Evolutionary conservation across 2,113 vertebrate genomes (phyloP).

Genomic region (Promerops cafer): DNA sequence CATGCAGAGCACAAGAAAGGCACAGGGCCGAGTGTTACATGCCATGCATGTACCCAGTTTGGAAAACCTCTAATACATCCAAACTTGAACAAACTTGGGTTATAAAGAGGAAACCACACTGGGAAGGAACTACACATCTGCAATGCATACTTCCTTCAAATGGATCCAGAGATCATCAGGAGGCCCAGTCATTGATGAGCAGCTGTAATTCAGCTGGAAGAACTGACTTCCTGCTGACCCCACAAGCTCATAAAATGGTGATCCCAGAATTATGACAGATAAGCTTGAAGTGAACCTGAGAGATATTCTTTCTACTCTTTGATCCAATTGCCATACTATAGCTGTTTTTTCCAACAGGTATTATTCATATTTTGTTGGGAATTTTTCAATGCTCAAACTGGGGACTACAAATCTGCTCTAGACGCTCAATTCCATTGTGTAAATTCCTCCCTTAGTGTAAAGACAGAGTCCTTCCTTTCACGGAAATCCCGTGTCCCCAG

Average conservation of each 20-base stretch:
- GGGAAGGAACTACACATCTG: neutral
- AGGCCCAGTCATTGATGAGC: accelerated
- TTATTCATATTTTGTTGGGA: neutral
- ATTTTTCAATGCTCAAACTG: accelerated
- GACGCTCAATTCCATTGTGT: neutral
- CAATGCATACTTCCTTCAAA: neutral
- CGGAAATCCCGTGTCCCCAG: neutral
- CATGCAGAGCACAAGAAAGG: neutral
- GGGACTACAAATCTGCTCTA: neutral
- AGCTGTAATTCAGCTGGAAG: neutral
- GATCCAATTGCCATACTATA: neutral
- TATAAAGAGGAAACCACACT: neutral
- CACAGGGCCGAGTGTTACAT: neutral
- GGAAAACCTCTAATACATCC: neutral
- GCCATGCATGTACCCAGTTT: neutral
- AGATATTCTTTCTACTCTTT: neutral
- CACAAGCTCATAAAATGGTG: neutral
- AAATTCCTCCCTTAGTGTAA: neutral
- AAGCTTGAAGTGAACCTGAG: neutral
- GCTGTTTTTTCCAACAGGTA: accelerated
- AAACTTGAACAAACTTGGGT: neutral
- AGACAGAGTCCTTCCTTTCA: neutral
- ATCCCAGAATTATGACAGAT: neutral
- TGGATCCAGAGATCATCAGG: neutral
- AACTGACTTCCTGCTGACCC: neutral